Conservation (phyloP, 2,888 invertebrate genomes). For the Desoria tigrina region DNA sequence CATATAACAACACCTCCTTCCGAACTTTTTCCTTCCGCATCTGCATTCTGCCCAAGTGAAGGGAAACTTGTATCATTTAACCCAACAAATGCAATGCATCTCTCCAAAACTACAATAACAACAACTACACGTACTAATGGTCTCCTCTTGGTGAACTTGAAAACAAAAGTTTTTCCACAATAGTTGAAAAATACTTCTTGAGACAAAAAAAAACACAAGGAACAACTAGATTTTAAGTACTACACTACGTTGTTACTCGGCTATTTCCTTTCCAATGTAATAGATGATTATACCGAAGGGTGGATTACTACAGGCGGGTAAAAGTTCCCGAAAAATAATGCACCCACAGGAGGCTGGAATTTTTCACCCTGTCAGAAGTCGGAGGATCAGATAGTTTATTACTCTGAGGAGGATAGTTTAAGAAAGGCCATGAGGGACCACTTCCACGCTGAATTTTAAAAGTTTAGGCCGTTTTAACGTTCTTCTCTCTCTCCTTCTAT, state of each 20-base stretch:
- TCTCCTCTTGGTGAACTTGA: neutral
- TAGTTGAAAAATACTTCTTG: too few relatives aligned
- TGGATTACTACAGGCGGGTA: too few relatives aligned
- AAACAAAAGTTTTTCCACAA: neutral
- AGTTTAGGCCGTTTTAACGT: conserved; percentile 17
- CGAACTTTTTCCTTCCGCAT: too few relatives aligned
- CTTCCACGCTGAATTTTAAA: conserved; percentile 21
- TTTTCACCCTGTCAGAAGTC: conserved; percentile 22
- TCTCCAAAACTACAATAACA: too few relatives aligned
- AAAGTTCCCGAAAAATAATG: neutral
- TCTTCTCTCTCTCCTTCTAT: neutral
- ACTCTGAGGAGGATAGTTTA: conserved; percentile 21
- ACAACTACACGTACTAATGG: neutral
- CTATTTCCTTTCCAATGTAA: too few relatives aligned
- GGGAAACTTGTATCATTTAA: too few relatives aligned
- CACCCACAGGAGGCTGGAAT: neutral
- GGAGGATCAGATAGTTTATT: conserved; percentile 22
- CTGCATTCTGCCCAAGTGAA: too few relatives aligned
- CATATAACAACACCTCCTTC: too few relatives aligned
- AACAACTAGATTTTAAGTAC: too few relatives aligned
- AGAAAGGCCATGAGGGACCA: conserved; percentile 22
- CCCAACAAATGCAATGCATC: neutral
- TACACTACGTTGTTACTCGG: too few relatives aligned
- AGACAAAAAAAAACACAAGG: too few relatives aligned
- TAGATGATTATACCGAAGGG: too few relatives aligned